Evolutionary conservation across 2,888 invertebrate genomes (phyloP).

Genomic region (Phengaris alcon): DNA sequence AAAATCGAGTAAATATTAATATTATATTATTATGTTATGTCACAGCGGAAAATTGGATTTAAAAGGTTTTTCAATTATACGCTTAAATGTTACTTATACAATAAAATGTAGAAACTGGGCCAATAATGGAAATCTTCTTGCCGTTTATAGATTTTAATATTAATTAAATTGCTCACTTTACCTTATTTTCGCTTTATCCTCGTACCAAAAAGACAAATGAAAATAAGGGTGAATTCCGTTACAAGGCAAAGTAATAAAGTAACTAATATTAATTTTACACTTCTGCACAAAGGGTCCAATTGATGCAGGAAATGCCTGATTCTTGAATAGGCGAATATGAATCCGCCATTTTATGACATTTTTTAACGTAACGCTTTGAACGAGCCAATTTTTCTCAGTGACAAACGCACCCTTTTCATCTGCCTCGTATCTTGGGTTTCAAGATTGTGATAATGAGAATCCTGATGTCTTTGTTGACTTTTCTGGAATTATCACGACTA

Average conservation of each 20-base stretch:
- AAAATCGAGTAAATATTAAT: too few relatives aligned
- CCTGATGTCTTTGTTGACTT: constrained; percentile 33
- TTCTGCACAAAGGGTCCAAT: background rate
- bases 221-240: background rate
- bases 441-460: constrained; percentile 33
- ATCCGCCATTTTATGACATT: background rate
- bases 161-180: background rate
- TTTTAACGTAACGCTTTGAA: constrained; percentile 33
- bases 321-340: background rate
- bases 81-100: background rate
- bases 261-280: background rate
- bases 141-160: background rate
- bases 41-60: too few relatives aligned
- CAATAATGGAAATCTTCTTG: background rate
- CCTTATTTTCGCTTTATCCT: background rate
- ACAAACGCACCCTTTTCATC: constrained; percentile 44
- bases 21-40: too few relatives aligned
- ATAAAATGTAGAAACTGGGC: background rate
- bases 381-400: constrained; percentile 41
- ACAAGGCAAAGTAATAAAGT: background rate
- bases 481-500: constrained; percentile 22
- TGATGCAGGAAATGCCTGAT: background rate
- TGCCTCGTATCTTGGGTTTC: constrained; percentile 42
- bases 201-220: background rate
- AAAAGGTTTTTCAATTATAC: too few relatives aligned